Conservation (phyloP, 2,888 invertebrate species). For the Pyrrhosoma nymphula region DNA sequence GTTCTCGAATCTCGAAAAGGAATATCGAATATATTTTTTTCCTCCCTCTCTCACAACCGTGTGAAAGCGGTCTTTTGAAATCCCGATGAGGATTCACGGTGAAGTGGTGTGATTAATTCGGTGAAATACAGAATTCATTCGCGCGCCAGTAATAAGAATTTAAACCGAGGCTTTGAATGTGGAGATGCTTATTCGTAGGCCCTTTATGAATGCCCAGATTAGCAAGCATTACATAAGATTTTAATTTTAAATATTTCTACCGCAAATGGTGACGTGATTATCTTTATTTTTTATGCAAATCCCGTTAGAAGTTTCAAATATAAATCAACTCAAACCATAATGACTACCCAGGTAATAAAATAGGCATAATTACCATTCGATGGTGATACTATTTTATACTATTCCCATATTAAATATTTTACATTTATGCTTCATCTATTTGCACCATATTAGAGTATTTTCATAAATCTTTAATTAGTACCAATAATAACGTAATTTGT, state of each 20-base stretch:
- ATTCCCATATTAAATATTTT: too few species aligned
- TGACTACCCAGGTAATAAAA: too few species aligned
- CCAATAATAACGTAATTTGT: too few species aligned
- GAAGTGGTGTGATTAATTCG: slow-evolving; percentile 18
- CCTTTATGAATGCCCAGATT: neutral
- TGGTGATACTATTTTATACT: too few species aligned
- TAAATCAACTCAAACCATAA: too few species aligned
- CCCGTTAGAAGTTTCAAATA: too few species aligned
- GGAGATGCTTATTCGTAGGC: neutral
- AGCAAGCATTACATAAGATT: neutral
- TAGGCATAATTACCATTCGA: too few species aligned
- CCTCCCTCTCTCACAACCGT: neutral
- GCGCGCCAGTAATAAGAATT: neutral
- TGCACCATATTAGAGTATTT: too few species aligned
- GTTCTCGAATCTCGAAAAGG: neutral
- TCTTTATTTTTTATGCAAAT: neutral
- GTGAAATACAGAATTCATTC: neutral
- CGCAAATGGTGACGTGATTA: neutral
- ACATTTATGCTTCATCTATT: too few species aligned
- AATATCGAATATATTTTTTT: neutral
- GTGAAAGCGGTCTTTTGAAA: neutral
- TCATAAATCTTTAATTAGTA: too few species aligned
- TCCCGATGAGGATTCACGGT: neutral
- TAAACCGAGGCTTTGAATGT: neutral
- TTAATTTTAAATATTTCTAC: neutral